A percentile compares a stretch with the other conserved stretches of the same genome.
Evolutionary conservation across 2,113 vertebrate species (phyloP).

Genomic region (Thomomys bottae): DNA sequence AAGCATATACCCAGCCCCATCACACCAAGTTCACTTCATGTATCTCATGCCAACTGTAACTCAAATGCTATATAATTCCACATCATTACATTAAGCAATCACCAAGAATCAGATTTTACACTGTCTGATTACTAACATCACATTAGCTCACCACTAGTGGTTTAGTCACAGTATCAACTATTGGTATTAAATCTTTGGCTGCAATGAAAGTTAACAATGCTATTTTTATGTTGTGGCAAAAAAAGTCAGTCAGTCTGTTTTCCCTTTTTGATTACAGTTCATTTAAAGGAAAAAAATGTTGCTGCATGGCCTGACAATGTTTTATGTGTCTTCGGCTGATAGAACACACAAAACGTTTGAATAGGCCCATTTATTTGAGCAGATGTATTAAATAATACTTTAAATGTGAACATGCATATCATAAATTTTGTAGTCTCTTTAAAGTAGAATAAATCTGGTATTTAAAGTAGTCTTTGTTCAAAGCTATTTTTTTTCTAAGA

Average conservation of each 20-base stretch:
- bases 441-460: conserved; percentile 85
- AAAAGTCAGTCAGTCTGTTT: conserved; percentile 81
- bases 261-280: conserved; percentile 84
- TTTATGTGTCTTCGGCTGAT: conserved; percentile 84
- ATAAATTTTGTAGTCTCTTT: conserved; percentile 86
- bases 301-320: conserved; percentile 82
- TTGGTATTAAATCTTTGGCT: conserved; percentile 80
- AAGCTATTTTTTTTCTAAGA: conserved; percentile 82
- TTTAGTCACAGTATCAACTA: conserved; percentile 72
- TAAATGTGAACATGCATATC: conserved; percentile 86
- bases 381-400: conserved; percentile 87
- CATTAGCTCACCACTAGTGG: conserved; percentile 61
- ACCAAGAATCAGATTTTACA: conserved; percentile 56
- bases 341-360: conserved; percentile 86
- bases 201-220: conserved; percentile 82
- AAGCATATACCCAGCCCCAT: neutral
- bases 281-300: conserved; percentile 83
- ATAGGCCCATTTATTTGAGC: conserved; percentile 86
- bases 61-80: conserved; percentile 48
- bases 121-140: conserved; percentile 62
- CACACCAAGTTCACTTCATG: neutral
- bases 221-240: conserved; percentile 79
- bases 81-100: conserved; percentile 65
- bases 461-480: conserved; percentile 87
- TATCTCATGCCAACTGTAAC: neutral